phyloP scores from a whole-genome alignment of 1,140 invertebrate genomes.

The Pectinophora gossypiella region DNA sequence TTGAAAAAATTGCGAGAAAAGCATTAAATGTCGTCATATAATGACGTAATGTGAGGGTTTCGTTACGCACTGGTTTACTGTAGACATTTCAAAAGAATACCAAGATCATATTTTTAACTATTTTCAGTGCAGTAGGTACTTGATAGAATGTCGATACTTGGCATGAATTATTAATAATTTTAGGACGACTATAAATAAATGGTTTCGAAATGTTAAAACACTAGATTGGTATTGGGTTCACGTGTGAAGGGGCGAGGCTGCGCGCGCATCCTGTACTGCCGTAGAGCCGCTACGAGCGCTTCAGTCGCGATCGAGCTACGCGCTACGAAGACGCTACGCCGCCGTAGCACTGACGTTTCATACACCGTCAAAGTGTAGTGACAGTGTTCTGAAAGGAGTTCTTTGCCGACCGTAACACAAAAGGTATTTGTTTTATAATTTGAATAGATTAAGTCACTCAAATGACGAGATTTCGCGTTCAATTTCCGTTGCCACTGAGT shows the following conservation, averaged over 20 bases:
- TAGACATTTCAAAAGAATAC: too few relatives aligned
- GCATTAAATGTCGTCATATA: too few relatives aligned
- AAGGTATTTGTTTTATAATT: background rate
- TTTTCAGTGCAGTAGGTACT: too few relatives aligned
- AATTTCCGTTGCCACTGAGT: too few relatives aligned
- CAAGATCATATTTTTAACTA: too few relatives aligned
- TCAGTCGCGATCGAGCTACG: slow-evolving; percentile 60
- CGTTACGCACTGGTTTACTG: too few relatives aligned
- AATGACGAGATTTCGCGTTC: too few relatives aligned
- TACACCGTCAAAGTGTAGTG: background rate
- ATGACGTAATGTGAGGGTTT: too few relatives aligned
- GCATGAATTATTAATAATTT: background rate
- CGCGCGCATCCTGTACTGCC: slow-evolving; percentile 53
- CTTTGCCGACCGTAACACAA: background rate
- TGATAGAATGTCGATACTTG: background rate
- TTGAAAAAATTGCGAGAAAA: too few relatives aligned
- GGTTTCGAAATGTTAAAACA: slow-evolving; percentile 47
- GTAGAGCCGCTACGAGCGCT: slow-evolving; percentile 41
- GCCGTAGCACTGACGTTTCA: slow-evolving; percentile 31
- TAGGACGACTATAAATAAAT: slow-evolving; percentile 33
- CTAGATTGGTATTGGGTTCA: slow-evolving; percentile 67
- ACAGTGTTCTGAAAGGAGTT: background rate
- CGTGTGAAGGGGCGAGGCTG: slow-evolving; percentile 62
- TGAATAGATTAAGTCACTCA: too few relatives aligned
- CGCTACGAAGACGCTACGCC: slow-evolving; percentile 47